Base-by-base conservation (phyloP, 2,113 vertebrate genomes). In the Antidorcas marsupialis region DNA sequence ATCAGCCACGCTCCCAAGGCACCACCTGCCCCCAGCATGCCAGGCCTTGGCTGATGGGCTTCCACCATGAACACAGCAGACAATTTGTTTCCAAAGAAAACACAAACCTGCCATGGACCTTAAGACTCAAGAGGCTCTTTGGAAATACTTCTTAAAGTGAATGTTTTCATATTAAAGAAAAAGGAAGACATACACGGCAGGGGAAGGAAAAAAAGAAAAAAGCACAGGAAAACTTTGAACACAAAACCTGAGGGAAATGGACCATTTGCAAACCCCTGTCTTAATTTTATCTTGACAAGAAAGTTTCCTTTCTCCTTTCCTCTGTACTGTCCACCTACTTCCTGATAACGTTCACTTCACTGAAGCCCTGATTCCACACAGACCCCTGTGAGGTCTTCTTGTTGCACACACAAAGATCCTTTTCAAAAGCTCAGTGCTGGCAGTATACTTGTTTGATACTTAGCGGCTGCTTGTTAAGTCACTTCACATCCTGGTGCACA, bases 401-500 rank as follows among this genome's bases (percentile, higher is more conserved):
- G 5, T 23, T 11, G 3, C 28, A 86, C 64, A 92, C 83, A 97
- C 93, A 98, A 96, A 97, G 79, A 9, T 93, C 76, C 79, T 97
- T 98, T 97, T 89, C 90, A 97, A 74, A 93, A 91, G 55, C 67
- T 93, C 81, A 17, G 67, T 57, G 91, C 84, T 30, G 33, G 60
- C 60, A 59, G 85, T 76, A 67, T 45, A 45, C 64, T 95, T 93
- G 90, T 53, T 96, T 92, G 52, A 19, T 55, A 57, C 74, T 86
- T 67, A 59, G 91, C 89, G 81, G 78, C 82, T 93, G 82, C 57
- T 91, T 79, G 71, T 59, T 86, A 83, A 97, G 95, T 95, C 94
- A 62, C 93, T 93, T 67, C 92, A 97, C 94, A 98, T 97, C 97
- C 97, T 95, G 97, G 88, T 89, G 57, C 97, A 93, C 86, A 81